Evolutionary conservation across 2,888 invertebrate genomes (phyloP).

Genomic region (Panzeria rudis): DNA sequence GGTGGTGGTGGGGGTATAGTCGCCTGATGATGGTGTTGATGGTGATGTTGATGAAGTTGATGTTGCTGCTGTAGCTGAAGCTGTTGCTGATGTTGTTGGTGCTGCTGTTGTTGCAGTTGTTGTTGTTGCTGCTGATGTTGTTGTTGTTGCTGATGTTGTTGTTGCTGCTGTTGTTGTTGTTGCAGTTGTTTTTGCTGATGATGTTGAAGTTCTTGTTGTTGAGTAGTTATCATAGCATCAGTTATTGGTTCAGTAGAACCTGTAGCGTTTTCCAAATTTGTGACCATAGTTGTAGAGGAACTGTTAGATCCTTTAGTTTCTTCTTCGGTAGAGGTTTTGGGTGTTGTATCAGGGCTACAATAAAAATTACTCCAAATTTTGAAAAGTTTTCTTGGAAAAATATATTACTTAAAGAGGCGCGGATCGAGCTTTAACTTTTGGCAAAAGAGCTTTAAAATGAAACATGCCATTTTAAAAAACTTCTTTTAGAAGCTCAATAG

Average conservation of each 20-base stretch:
- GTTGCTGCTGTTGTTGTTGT: slow-evolving; percentile 53
- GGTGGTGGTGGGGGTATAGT: slow-evolving; percentile 74
- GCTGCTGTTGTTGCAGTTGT: slow-evolving; percentile 36
- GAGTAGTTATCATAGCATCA: slow-evolving; percentile 14
- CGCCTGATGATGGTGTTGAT: slow-evolving; percentile 80
- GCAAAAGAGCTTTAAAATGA: background rate
- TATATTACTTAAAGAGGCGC: no score
- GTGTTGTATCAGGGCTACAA: slow-evolving; percentile 42
- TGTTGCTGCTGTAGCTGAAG: slow-evolving; percentile 70
- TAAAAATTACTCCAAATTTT: background rate
- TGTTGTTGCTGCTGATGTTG: slow-evolving; percentile 26
- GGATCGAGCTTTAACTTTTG: no score
- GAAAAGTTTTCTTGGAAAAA: no score
- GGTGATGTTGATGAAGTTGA: slow-evolving; percentile 65
- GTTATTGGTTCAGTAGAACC: background rate
- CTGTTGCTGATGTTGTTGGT: slow-evolving; percentile 61
- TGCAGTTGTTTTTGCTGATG: slow-evolving; percentile 33
- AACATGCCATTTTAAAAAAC: no score
- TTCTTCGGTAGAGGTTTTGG: slow-evolving; percentile 16
- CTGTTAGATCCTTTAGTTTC: slow-evolving; percentile 18
- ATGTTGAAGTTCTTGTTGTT: slow-evolving; percentile 22
- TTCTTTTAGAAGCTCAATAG: no score
- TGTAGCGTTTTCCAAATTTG: slow-evolving; percentile 3
- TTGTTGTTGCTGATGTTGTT: slow-evolving; percentile 69
- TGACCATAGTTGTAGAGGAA: slow-evolving; percentile 7